phyloP scores from a whole-genome alignment of 2,888 invertebrate genomes.

The Drosophila meridiana region DNA sequence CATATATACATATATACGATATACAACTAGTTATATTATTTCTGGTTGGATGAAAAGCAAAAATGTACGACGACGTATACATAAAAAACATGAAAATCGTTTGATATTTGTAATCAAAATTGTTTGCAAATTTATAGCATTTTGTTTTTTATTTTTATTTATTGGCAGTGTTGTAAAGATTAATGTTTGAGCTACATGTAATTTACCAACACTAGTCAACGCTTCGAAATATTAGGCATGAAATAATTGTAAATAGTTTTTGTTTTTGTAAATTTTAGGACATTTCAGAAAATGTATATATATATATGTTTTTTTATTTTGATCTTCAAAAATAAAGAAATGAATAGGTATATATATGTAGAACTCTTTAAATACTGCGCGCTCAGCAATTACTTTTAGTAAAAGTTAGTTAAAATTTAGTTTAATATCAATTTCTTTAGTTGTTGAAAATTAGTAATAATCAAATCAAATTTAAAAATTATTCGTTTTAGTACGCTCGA shows the following conservation, averaged over 20 bases:
- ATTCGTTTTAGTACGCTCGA: conserved; percentile 33
- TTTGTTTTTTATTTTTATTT: conserved; percentile 11
- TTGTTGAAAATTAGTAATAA: conserved; percentile 32
- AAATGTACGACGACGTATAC: conserved; percentile 81
- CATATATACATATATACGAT: conserved; percentile 29
- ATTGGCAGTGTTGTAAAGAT: conserved; percentile 40
- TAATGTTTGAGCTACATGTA: conserved; percentile 40
- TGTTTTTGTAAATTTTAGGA: conserved; percentile 36
- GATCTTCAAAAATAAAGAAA: conserved; percentile 60
- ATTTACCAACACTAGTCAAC: conserved; percentile 76
- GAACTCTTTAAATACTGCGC: conserved; percentile 42
- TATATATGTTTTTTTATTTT: neutral
- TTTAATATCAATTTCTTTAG: conserved; percentile 24
- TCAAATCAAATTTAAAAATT: conserved; percentile 59
- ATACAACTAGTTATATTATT: conserved; percentile 49
- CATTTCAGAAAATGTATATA: conserved; percentile 54
- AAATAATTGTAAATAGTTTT: conserved; percentile 30
- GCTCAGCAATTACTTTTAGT: conserved; percentile 56
- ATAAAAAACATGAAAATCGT: conserved; percentile 78
- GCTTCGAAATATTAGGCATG: conserved; percentile 53
- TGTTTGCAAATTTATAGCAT: conserved; percentile 29
- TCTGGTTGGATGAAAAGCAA: conserved; percentile 49
- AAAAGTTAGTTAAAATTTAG: conserved; percentile 58
- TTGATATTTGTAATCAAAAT: conserved; percentile 28
- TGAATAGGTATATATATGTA: conserved; percentile 36